phyloP scores from a whole-genome alignment of 2,797 vertebrate species.

The Acrossocheilus fasciatus region DNA sequence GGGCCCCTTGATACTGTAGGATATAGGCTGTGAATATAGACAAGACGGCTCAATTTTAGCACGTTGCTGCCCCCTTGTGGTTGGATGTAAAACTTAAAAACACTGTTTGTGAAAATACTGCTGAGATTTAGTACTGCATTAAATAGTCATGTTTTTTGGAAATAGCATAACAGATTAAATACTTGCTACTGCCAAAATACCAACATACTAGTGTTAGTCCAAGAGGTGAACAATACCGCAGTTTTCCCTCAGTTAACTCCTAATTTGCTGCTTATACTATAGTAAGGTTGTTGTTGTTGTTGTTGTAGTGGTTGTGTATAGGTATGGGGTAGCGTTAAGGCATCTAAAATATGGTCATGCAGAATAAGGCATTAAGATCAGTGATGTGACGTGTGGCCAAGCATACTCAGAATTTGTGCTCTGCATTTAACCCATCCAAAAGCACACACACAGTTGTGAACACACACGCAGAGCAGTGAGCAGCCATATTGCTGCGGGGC shows the following conservation, averaged over 20 bases:
- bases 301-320: not conserved
- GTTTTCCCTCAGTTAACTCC: no score
- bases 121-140: not conserved
- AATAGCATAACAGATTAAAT: not conserved
- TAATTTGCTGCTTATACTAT: no score
- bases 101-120: not conserved
- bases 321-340: no score
- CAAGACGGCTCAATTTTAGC: conserved; percentile 5
- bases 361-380: not conserved
- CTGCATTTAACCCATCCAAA: no score
- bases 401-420: no score
- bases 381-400: no score
- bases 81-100: not conserved
- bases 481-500: no score
- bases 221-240: not conserved
- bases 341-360: not conserved
- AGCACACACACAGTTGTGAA: no score
- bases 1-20: not conserved
- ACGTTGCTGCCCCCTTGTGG: conserved; percentile 70
- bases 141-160: not conserved
- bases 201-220: not conserved
- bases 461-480: no score
- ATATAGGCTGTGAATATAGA: not conserved
- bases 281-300: no score
- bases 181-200: not conserved